Evolutionary conservation across 2,113 vertebrate genomes (phyloP), one percentile per base, ranked within the genome.

Genomic region (Merops nubicus): DNA sequence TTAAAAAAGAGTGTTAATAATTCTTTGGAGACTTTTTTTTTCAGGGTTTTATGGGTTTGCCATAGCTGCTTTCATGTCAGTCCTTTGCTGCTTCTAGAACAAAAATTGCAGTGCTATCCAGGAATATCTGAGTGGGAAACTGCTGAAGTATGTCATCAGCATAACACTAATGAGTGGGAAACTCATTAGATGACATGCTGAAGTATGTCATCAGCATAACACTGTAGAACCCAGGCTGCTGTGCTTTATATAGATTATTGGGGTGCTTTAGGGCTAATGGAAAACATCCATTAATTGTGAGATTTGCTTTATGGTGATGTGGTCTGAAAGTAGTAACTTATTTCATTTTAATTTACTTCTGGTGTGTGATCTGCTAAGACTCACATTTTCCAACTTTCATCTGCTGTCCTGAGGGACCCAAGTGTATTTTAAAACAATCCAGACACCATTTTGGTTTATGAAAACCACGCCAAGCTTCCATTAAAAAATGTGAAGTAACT

Each of bases 301-400:
- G 65, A 72, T 76, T 68, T 76, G 48, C 48, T 97, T 79, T 72
- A 73, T 47, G 76, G n/a, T 3, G 0, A 56, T 53, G 26, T 56
- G 34, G 62, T 95, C 4, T 2, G 21, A 64, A 88, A 68, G 50
- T 15, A 88, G 48, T 57, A 89, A 85, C 50, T 88, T 83, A 69
- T 31, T 90, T 84, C 12, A 56, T 90, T 96, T 94, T 91, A 56
- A 90, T 93, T 94, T 77, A 53, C 70, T 89, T 64, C 56, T 85
- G 38, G 18, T 91, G 53, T 85, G 91, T 79, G 57, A 95, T 90
- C 70, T 76, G 65, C 76, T 91, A 90, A 82, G 63, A 63, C 15
- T 85, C 74, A n/a, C 48, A 64, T 70, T 94, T 91, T 85, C 43
- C 53, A 79, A 22, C 11, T 92, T 88, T 69, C 59, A 45, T 69